Base-by-base conservation (phyloP, 2,888 invertebrate species). In the Caprella mutica region DNA sequence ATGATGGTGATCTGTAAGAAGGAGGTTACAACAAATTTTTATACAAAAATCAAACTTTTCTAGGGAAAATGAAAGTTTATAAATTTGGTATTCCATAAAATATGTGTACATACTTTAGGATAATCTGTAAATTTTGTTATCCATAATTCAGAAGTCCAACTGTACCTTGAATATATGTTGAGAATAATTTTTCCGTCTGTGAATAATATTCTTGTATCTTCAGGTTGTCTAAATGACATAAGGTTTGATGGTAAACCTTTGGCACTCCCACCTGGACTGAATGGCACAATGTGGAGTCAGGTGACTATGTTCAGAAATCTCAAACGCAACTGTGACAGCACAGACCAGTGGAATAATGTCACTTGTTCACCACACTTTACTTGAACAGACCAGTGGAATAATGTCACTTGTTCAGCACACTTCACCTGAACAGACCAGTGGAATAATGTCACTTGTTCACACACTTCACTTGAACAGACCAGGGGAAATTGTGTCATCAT, bases 301-400 rank as follows among this genome's bases (percentile, higher is more conserved):
- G 90, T 93, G 2, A 89, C 91, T 5, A 91, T 92, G 85, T 89
- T 88, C 24, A 79, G 89, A 66, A 91, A 93, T 72, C 78, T 94
- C 56, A 89, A 89, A 69, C 83, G 86, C 66, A 86, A 89, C 71
- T 98, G 97, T 72, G 86, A 88, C 14, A 91, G 93, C 3, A 90
- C 93, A 69, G 90, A 91, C 71, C 93, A 93, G 1, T 96, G 94
- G 71, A 86, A 87, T 67, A 89, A 90, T 72, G 89, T 93, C 38
- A 88, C 90, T 69, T 96, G 94, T 71, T 86, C 87, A 0, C 87
- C 87, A 70, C 91, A 89, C 9, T 91, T 92, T 73, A 90, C 90
- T 70, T 96, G 93, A 75, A 86, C 90, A 65, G 94, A 92, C 75
- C 81, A 96, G n/a, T 97, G 97, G 96, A 96, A 87, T 67, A 89